A percentile compares a stretch with the other conserved stretches of the same genome.
These are phyloP conservation scores for Homarus gammarus DNA, from an alignment of 2,888 invertebrate genomes.

Conservation along the genomic window DNA sequence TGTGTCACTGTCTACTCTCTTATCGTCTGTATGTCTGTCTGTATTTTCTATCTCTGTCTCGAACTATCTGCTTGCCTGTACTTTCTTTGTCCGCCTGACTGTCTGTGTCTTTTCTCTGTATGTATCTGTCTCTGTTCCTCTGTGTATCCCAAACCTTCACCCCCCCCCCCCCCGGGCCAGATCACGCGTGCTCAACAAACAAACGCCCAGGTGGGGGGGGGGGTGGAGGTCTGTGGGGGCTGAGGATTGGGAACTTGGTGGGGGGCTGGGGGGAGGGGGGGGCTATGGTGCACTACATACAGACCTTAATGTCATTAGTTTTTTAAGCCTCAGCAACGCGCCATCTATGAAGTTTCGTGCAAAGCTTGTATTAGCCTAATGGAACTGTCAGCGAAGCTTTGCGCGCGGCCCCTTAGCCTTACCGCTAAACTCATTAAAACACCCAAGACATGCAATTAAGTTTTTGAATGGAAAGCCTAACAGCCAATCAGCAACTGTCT, in stretches of 20 bases:
- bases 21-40: neutral
- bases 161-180: neutral
- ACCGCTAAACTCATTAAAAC: conserved; percentile 75
- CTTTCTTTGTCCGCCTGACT: neutral
- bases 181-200: neutral
- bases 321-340: conserved; percentile 39
- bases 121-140: neutral
- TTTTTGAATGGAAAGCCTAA: conserved; percentile 73
- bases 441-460: conserved; percentile 74
- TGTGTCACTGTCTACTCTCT: neutral
- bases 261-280: no score
- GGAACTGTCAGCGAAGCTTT: conserved; percentile 69
- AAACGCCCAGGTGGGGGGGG: no score
- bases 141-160: neutral
- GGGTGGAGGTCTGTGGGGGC: no score
- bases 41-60: no score
- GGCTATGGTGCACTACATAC: conserved; percentile 15
- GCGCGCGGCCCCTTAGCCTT: conserved; percentile 63
- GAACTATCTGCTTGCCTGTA: neutral
- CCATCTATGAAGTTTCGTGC: conserved; percentile 51
- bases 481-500: conserved; percentile 74
- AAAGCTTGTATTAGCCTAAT: conserved; percentile 74
- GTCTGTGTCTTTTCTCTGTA: neutral
- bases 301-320: conserved; percentile 54
- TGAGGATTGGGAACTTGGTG: no score